Base-by-base conservation (phyloP, 1,140 invertebrate species). In the Whitmania pigra region DNA sequence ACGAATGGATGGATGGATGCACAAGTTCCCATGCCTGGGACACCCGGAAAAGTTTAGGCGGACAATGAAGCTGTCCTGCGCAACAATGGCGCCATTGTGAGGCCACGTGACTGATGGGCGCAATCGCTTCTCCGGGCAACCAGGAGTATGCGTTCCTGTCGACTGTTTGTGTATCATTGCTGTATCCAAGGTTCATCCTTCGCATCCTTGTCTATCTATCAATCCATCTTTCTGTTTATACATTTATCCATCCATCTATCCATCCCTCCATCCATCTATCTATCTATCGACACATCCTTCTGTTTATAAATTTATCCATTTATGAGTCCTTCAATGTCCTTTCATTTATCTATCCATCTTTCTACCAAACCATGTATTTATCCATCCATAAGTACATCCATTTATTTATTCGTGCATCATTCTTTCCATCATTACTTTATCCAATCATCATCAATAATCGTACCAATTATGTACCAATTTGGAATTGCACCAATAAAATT, bases 11-110 rank as follows among this genome's bases (percentile, higher is more conserved):
- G n/a, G n/a, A n/a, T n/a, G n/a, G 91, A 81, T 92, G 95, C 77
- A 91, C 93, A 80, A 94, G 92, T 63, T 95, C 95, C 80, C 89
- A 91, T 78, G 88, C 85, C 77, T 85, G 84, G 7, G 85, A 81
- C 75, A 27, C 55, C 55, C 55, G n/a, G n/a, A 22, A 27, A 60
- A n/a, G 27, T 60, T 60, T 60, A n/a, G n/a, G 27, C 27, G 55
- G 27, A 60, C 55, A 60, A 60, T 27, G 55, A 60, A 43, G 40
- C 40, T 43, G 40, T 43, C 55, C 27, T 60, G n/a, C n/a, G 27
- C 55, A 60, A 60, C n/a, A 60, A 22, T 63, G 57, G 57, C 57
- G 11, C 57, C 57, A 63, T 7, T 25, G 29, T 25, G 4, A 63
- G 22, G 22, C 22, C 22, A 63, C 22, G 57, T 31, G 57, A 31